Percentiles rank a stretch among this genome's conserved stretches.
phyloP scores from a whole-genome alignment of 2,113 vertebrate genomes.

The Hypanus sabinus region DNA sequence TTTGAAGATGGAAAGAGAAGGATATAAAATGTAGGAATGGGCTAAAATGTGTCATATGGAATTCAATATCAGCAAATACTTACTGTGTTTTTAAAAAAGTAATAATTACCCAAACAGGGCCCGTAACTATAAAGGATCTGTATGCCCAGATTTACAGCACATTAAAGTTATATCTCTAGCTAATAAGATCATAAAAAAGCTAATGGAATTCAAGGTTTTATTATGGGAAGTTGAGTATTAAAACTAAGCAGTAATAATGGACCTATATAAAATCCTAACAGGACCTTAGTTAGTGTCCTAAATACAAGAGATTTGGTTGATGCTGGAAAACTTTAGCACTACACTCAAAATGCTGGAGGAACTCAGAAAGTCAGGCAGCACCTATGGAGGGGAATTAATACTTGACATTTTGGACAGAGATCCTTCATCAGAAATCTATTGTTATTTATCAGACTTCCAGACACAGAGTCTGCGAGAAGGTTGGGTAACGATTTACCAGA shows the following conservation, averaged over 20 bases:
- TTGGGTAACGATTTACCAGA: too few species aligned
- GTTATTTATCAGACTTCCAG: background rate
- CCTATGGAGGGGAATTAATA: too few species aligned
- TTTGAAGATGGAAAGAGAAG: background rate
- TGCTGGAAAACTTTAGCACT: too few species aligned
- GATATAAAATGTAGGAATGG: background rate
- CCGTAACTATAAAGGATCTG: background rate
- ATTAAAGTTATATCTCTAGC: background rate
- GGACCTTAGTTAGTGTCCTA: background rate
- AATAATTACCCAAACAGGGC: background rate
- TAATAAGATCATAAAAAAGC: conserved; percentile 3
- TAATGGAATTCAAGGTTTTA: conserved; percentile 10
- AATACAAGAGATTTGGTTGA: too few species aligned
- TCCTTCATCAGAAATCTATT: too few species aligned
- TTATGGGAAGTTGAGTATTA: background rate
- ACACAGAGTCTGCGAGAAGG: background rate
- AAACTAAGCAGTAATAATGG: background rate
- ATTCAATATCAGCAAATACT: conserved; percentile 1
- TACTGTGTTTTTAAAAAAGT: background rate
- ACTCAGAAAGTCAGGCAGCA: too few species aligned
- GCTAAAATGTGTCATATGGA: background rate
- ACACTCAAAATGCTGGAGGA: too few species aligned
- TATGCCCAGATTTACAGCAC: background rate
- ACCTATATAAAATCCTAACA: background rate
- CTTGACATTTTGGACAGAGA: too few species aligned